Evolutionary conservation across 1,140 invertebrate species (phyloP).

Genomic region (Diprion similis): DNA sequence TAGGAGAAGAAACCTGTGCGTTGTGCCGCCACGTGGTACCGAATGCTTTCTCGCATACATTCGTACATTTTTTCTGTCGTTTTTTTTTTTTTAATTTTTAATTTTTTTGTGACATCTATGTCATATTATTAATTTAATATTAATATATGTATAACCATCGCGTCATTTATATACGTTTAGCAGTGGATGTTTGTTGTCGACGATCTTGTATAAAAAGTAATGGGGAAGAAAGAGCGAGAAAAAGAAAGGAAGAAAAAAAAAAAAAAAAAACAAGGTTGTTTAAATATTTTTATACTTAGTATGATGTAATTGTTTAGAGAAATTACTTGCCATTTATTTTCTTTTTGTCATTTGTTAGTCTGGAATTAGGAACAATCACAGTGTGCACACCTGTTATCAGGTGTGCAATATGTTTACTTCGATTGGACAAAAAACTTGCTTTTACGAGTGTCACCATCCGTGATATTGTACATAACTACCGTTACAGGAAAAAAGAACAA

Average conservation of each 20-base stretch:
- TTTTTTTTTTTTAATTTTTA: not conserved
- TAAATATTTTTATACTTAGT: conserved; percentile 9
- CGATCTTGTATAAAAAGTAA: not conserved
- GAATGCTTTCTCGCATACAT: conserved; percentile 40
- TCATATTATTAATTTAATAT: conserved; percentile 10
- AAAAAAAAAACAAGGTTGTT: conserved; percentile 24
- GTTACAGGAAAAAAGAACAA: conserved; percentile 2
- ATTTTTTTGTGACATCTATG: conserved; percentile 13
- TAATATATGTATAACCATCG: conserved; percentile 12
- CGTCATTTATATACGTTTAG: conserved; percentile 11
- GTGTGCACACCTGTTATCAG: too few relatives aligned
- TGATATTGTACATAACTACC: too few relatives aligned
- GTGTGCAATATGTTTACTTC: too few relatives aligned
- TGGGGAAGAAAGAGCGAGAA: not conserved
- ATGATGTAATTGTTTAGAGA: too few relatives aligned
- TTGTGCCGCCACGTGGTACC: conserved; percentile 37
- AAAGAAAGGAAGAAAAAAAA: conserved; percentile 23
- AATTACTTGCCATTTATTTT: too few relatives aligned
- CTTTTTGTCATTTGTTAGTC: too few relatives aligned
- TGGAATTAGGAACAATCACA: too few relatives aligned
- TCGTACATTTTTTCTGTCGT: conserved; percentile 13
- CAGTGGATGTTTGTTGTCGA: conserved; percentile 8
- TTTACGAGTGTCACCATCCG: too few relatives aligned
- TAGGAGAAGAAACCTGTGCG: conserved; percentile 7
- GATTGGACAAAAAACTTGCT: too few relatives aligned